phyloP scores from a whole-genome alignment of 2,888 invertebrate species.

The Pemphredon lugubris region DNA sequence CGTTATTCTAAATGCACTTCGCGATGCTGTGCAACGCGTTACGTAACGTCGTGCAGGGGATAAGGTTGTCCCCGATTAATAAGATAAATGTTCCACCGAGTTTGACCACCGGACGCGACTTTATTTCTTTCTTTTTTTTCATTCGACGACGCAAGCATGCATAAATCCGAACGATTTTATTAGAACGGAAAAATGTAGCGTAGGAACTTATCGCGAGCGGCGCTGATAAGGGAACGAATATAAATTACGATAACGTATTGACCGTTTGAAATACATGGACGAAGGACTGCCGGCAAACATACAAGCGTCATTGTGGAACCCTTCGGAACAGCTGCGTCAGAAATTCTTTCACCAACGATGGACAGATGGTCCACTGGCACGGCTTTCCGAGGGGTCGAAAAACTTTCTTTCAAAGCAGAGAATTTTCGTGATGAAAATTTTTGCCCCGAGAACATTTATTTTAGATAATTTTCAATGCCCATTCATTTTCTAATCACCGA shows the following conservation, averaged over 20 bases:
- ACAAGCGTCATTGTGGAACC: background rate
- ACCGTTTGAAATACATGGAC: too few species aligned
- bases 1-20: constrained; percentile 33
- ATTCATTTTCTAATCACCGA: too few species aligned
- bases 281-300: too few species aligned
- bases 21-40: constrained; percentile 9
- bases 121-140: constrained; percentile 3
- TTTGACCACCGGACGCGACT: background rate
- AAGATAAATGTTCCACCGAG: background rate
- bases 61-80: background rate
- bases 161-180: background rate
- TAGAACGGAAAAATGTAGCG: background rate
- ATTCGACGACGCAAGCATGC: too few species aligned
- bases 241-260: constrained; percentile 1
- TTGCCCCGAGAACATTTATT: too few species aligned
- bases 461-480: too few species aligned
- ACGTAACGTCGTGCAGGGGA: background rate
- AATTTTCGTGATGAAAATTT: too few species aligned
- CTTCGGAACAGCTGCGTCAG: background rate
- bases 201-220: background rate
- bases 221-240: background rate
- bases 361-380: background rate
- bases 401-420: too few species aligned
- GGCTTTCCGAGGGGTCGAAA: background rate
- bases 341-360: background rate